phyloP scores from a whole-genome alignment of 2,888 invertebrate species.

The Osmoderma eremita region DNA sequence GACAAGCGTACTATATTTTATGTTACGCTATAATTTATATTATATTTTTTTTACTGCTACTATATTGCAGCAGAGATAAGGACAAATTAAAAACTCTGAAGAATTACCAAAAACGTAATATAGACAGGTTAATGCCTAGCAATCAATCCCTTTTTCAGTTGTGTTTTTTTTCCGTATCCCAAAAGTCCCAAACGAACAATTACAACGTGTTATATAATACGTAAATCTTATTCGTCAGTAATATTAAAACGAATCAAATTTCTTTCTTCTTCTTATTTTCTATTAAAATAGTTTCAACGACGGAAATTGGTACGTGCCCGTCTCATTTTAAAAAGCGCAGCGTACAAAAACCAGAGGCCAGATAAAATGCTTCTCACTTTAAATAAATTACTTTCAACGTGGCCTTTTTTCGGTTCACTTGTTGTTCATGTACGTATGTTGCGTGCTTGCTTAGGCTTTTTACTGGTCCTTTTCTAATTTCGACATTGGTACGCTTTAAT shows the following conservation, averaged over 20 bases:
- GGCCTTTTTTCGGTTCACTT: conserved; percentile 4
- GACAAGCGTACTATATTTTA: too few species aligned
- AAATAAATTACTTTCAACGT: conserved; percentile 22
- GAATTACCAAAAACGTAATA: too few species aligned
- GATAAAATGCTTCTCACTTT: conserved; percentile 25
- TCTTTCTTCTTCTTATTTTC: conserved; percentile 13
- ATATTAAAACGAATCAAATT: conserved; percentile 9
- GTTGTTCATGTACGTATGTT: conserved; percentile 8
- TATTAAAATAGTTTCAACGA: conserved; percentile 20
- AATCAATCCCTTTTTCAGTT: too few species aligned
- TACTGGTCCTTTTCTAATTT: conserved; percentile 30
- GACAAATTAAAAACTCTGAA: too few species aligned
- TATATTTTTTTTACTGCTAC: too few species aligned
- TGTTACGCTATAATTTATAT: too few species aligned
- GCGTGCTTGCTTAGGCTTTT: conserved; percentile 14
- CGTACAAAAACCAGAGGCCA: conserved; percentile 2
- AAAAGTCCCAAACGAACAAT: too few species aligned
- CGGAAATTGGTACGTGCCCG: conserved; percentile 30
- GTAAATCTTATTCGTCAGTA: neutral
- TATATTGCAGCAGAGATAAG: too few species aligned
- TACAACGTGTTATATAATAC: too few species aligned
- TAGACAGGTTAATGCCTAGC: too few species aligned
- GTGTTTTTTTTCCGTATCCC: too few species aligned
- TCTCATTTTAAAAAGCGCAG: neutral
- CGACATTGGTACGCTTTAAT: conserved; percentile 32